Evolutionary conservation across 2,797 vertebrate genomes (phyloP), one percentile per base, ranked within the genome.

Genomic region (Selene dorsalis): DNA sequence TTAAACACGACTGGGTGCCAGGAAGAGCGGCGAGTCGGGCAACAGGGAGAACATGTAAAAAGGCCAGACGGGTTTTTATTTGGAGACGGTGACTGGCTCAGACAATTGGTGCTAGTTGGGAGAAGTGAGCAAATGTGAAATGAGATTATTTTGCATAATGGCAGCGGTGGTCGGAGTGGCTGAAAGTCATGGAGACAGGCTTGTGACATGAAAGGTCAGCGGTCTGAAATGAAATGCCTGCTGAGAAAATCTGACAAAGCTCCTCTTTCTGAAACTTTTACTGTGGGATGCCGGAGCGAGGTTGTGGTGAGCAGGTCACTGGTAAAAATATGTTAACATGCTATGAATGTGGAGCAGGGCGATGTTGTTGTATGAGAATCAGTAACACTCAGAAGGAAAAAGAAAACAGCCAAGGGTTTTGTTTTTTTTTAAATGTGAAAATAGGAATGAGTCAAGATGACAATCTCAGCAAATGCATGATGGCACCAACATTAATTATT

Each of bases 41-140:
- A 70, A 82, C 81, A 45, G 80, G 84, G 83, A 75, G 84, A 87
- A 91, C 89, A 88, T 86, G 86, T 91, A 89, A 91, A 92, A 93
- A 93, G 91, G 90, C 92, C 89, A 91, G 90, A 89, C 90, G 80
- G 80, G 73, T 77, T 90, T 89, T 77, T 72, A 71, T 80, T 80
- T 16, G 38, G 84, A 90, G 88, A 92, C 16, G 56, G 72, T 79
- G 82, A 92, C 68, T 13, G 58, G 69, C 26, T 90, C 69, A 32
- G 92, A 93, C 91, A 91, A 89, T 88, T 41, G 76, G 74, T 30
- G 87, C 76, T 57, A 12, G 83, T 57, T 41, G 73, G 73, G 75
- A 84, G 87, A 80, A 88, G 79, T 75, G 81, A 84, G 79, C 69
- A 17, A 75, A 89, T 80, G 88, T 86, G 89, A 88, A 84, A 90